phyloP scores from a whole-genome alignment of 1,140 invertebrate species.

The Tribolium castaneum region DNA sequence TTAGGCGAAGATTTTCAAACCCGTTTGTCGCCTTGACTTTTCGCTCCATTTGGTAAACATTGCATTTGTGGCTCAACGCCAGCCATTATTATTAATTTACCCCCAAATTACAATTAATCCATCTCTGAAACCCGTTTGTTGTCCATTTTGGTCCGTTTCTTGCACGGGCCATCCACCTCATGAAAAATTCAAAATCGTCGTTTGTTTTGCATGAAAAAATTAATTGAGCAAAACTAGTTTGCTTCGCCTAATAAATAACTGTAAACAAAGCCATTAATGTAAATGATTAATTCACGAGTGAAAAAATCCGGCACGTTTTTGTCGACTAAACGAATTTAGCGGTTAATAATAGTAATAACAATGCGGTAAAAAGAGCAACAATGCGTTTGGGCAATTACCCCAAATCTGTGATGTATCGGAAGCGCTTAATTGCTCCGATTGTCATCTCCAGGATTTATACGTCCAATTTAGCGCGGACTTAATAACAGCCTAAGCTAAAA shows the following conservation, averaged over 20 bases:
- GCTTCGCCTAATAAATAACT: conserved; percentile 35
- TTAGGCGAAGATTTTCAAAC: background rate
- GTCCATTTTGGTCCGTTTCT: background rate
- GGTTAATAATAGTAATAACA: conserved; percentile 1
- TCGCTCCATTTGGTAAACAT: background rate
- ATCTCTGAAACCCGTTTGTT: background rate
- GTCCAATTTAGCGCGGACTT: background rate
- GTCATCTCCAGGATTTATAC: background rate
- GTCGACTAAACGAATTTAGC: background rate
- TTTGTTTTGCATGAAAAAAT: conserved; percentile 29
- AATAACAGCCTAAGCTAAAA: background rate
- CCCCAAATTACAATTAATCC: background rate
- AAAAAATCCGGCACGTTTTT: conserved; percentile 15
- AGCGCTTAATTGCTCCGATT: background rate
- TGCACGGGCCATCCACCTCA: background rate
- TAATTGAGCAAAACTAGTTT: conserved; percentile 31
- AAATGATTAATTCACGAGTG: conserved; percentile 27
- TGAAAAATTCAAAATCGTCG: conserved; percentile 7
- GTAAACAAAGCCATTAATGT: conserved; percentile 31
- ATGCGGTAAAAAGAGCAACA: background rate
- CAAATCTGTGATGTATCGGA: background rate
- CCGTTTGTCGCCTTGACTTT: background rate
- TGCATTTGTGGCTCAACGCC: background rate
- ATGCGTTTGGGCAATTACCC: conserved; percentile 7
- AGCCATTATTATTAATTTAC: background rate